These are phyloP conservation scores for Netelia inedita DNA, from an alignment of 2,888 invertebrate species.

Conservation along the genomic window DNA sequence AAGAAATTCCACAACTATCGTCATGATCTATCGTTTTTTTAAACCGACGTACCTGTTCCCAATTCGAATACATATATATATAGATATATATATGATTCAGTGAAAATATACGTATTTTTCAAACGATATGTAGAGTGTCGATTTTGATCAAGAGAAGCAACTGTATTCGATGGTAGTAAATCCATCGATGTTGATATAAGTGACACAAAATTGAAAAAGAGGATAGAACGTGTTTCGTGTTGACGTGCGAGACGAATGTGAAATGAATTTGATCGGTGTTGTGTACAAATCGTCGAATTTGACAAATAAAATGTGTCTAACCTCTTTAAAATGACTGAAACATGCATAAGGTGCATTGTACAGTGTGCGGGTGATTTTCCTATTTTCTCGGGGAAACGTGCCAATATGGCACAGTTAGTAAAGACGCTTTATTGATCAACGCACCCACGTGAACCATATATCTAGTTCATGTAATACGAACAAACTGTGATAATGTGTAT, in stretches of 20 bases:
- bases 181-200: no score
- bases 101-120: no score
- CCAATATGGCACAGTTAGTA: constrained; percentile 54
- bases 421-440: constrained; percentile 62
- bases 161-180: no score
- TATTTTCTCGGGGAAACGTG: constrained; percentile 24
- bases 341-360: no score
- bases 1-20: constrained; percentile 11
- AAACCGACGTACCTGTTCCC: background rate
- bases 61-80: background rate
- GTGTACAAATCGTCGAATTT: constrained; percentile 9
- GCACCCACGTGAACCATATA: constrained; percentile 30
- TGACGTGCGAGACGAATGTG: background rate
- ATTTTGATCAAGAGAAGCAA: background rate
- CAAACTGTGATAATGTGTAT: background rate
- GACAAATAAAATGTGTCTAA: constrained; percentile 32
- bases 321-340: background rate
- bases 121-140: background rate
- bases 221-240: background rate
- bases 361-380: background rate
- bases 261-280: background rate
- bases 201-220: background rate
- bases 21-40: background rate
- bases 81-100: no score
- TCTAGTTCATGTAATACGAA: background rate